These are phyloP conservation scores for Cassiopea xamachana DNA, from an alignment of 30 jellyfish, hydroid and myxozoan genomes.

Conservation along the genomic window DNA sequence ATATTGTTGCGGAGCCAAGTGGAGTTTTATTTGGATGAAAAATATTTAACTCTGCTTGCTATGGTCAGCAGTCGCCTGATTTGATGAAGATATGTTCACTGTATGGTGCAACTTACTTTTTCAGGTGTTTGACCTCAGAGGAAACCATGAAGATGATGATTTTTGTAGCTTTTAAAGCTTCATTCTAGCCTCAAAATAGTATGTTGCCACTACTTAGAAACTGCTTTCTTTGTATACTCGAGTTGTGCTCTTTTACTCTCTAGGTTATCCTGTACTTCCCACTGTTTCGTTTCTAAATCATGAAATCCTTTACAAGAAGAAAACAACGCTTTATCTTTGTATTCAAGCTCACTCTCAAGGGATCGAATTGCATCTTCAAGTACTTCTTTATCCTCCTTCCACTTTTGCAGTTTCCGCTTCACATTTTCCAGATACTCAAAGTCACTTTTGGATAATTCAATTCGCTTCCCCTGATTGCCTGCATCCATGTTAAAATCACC, in stretches of 20 bases:
- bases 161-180: too few relatives aligned
- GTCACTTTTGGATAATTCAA: background rate
- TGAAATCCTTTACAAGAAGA: conserved; percentile 19
- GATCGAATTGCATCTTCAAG: background rate
- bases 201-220: background rate
- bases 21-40: too few relatives aligned
- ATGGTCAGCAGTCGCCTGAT: too few relatives aligned
- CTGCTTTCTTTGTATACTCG: background rate
- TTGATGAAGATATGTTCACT: too few relatives aligned
- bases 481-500: background rate
- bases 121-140: too few relatives aligned
- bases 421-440: conserved; percentile 15
- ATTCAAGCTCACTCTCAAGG: conserved; percentile 8
- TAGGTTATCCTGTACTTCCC: background rate
- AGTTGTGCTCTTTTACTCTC: background rate
- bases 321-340: background rate
- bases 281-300: conserved; percentile 12
- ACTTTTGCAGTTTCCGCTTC: background rate
- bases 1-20: too few relatives aligned
- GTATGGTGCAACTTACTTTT: too few relatives aligned
- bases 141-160: too few relatives aligned
- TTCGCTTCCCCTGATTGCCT: background rate
- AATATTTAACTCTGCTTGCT: too few relatives aligned
- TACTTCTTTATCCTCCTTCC: conserved; percentile 19
- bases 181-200: too few relatives aligned